Evolutionary conservation across 2,797 vertebrate genomes (phyloP).

Genomic region (Taeniopygia guttata): DNA sequence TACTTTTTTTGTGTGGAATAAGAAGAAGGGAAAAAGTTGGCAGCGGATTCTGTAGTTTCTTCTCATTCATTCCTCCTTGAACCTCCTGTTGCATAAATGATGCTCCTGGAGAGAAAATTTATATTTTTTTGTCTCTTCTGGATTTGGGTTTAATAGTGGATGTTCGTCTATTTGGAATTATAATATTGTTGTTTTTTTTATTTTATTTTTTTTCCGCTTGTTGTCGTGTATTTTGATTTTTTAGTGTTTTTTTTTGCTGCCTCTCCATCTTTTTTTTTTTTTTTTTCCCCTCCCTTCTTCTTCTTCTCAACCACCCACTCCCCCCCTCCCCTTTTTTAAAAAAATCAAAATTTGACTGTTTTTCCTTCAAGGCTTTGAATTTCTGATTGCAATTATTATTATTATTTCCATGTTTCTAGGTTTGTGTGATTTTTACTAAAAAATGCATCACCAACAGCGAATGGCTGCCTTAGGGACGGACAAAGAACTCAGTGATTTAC

Average conservation of each 20-base stretch:
- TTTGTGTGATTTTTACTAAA: constrained; percentile 91
- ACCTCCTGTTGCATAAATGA: constrained; percentile 83
- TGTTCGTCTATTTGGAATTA: constrained; percentile 68
- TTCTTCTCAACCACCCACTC: constrained; percentile 8
- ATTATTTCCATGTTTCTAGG: constrained; percentile 89
- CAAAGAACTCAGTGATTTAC: constrained; percentile 99
- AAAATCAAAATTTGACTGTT: constrained; percentile 67
- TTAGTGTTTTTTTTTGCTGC: constrained; percentile 12
- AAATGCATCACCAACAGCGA: constrained; percentile 99
- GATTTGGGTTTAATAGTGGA: constrained; percentile 67
- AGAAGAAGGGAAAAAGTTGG: constrained; percentile 64
- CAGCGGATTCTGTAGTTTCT: constrained; percentile 70
- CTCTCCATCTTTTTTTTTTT: constrained; percentile 69
- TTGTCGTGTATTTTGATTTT: not conserved
- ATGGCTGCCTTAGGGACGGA: constrained; percentile 99
- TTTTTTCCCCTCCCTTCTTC: constrained; percentile 25
- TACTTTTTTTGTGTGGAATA: constrained; percentile 55
- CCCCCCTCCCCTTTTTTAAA: constrained; percentile 28
- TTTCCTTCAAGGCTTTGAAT: constrained; percentile 77
- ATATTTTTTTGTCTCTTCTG: not conserved
- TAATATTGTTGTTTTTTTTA: constrained; percentile 38
- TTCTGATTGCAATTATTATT: constrained; percentile 86
- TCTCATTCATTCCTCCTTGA: constrained; percentile 73
- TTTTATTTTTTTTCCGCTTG: not conserved
- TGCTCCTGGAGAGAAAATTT: constrained; percentile 70